A percentile compares a stretch with the other conserved stretches of the same genome.
phyloP scores from a whole-genome alignment of 2,113 vertebrate genomes.

The Xenotilapia caudafasciata region DNA sequence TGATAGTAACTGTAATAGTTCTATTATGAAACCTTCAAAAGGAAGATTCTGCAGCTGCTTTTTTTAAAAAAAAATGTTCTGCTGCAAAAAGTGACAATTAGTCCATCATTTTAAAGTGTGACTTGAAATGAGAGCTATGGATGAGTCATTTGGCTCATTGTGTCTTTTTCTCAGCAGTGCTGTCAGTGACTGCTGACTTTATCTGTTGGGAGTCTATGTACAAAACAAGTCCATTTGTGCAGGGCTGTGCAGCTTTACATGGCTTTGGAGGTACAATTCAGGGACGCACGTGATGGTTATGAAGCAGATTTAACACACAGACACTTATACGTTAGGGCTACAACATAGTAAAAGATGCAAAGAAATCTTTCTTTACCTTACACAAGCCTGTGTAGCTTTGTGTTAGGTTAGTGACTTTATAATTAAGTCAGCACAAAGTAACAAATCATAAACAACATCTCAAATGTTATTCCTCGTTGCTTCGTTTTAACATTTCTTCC shows the following conservation, averaged over 20 bases:
- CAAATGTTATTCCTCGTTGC: background rate
- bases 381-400: background rate
- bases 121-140: background rate
- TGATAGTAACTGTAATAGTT: background rate
- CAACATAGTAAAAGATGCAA: background rate
- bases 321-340: background rate
- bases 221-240: background rate
- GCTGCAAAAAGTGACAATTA: background rate
- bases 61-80: background rate
- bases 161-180: background rate
- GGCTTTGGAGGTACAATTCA: background rate
- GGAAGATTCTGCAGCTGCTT: background rate
- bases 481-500: background rate
- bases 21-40: background rate
- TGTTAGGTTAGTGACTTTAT: background rate
- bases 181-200: background rate
- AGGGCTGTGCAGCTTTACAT: background rate
- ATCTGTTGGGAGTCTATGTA: background rate
- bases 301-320: background rate
- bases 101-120: background rate
- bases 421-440: background rate
- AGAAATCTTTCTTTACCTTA: background rate
- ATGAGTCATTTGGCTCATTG: background rate
- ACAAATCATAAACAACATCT: background rate
- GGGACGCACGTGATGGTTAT: rapidly evolving